Evolutionary conservation across 2,888 invertebrate genomes (phyloP).

Genomic region (Troglohyphantes excavatus): DNA sequence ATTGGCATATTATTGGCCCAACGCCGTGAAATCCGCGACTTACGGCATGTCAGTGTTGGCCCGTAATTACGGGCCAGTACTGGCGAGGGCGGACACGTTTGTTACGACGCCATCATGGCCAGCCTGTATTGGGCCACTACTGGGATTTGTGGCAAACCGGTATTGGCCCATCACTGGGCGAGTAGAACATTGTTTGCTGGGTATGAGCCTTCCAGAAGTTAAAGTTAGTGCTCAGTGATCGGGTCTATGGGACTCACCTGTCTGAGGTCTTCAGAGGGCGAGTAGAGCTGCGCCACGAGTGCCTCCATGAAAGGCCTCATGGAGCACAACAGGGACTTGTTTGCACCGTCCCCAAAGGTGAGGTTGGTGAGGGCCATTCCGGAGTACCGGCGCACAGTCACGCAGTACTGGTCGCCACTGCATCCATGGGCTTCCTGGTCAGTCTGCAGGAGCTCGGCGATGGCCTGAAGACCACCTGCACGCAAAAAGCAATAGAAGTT

Average conservation of each 20-base stretch:
- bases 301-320: constrained; percentile 95
- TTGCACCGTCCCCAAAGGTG: constrained; percentile 98
- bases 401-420: constrained; percentile 88
- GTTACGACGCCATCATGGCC: too few species aligned
- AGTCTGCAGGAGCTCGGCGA: constrained; percentile 93
- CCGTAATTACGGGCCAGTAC: too few species aligned
- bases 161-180: too few species aligned
- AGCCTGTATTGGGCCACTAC: too few species aligned
- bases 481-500: not conserved
- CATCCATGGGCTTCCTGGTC: constrained; percentile 95
- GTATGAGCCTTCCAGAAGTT: too few species aligned
- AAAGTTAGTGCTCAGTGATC: too few species aligned
- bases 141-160: too few species aligned
- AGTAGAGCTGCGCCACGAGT: constrained; percentile 93
- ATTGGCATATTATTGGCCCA: too few species aligned
- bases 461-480: constrained; percentile 92
- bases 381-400: constrained; percentile 92
- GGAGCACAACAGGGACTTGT: constrained; percentile 96
- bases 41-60: too few species aligned
- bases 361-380: constrained; percentile 99
- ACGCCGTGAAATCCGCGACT: too few species aligned
- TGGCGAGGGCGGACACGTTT: too few species aligned
- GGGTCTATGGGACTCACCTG: constrained; percentile 85
- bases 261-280: constrained; percentile 94
- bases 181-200: too few species aligned